Conservation (phyloP, 2,797 vertebrate genomes). For the Acanthornis magna region DNA sequence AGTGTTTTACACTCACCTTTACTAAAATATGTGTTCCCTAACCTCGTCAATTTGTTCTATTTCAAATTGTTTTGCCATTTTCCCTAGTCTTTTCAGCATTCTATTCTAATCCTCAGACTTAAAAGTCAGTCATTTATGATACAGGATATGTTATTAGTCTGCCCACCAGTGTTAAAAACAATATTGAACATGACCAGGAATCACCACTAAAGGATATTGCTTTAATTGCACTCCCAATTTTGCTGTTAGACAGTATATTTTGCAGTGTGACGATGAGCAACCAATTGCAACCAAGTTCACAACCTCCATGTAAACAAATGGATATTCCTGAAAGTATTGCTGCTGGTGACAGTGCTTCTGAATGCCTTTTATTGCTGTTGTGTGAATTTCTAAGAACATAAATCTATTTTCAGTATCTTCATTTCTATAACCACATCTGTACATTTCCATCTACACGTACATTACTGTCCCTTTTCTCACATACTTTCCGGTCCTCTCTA, state of each 20-base stretch:
- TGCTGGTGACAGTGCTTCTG: background rate
- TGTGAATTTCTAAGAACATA: background rate
- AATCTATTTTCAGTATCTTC: background rate
- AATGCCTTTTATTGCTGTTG: background rate
- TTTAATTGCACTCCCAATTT: no score
- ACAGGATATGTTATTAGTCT: background rate
- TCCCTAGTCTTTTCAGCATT: background rate
- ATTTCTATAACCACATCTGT: background rate
- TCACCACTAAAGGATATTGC: no score
- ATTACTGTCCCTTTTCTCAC: background rate
- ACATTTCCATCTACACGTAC: background rate
- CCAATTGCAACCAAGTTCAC: no score
- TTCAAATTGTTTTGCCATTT: background rate
- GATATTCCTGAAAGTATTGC: background rate
- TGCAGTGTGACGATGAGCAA: no score
- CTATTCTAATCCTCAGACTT: background rate
- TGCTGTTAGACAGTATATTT: no score
- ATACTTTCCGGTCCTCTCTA: background rate
- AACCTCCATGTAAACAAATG: background rate
- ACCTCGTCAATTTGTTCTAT: background rate
- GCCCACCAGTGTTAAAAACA: background rate
- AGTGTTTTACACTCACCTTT: background rate
- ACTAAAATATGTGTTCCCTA: background rate
- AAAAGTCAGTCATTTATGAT: background rate
- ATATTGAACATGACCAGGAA: background rate